Evolutionary conservation across 2,888 invertebrate species (phyloP), one percentile per base, ranked within the genome.

Genomic region (Plutella xylostella): DNA sequence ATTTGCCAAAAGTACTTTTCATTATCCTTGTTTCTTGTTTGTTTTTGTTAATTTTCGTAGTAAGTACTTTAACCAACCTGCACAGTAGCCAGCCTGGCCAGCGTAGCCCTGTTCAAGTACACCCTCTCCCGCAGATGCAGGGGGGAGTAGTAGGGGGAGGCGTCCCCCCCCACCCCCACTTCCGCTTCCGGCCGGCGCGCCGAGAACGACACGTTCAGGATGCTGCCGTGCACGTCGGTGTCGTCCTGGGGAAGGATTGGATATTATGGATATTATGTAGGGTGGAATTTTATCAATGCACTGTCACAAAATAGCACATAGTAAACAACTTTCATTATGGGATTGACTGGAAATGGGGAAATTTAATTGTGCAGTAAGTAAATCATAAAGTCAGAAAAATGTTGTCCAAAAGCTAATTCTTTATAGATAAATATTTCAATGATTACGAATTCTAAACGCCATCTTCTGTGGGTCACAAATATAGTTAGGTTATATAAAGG

Each of bases 161-260:
- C 47, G 51, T 88, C 88, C 47, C 92, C 92, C 11, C 87, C 86
- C 1, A 68, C 62, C 2, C 68, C 72, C 0, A 78, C 22, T 2
- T 92, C 90, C 0, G 93, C 90, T 51, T 94, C 94, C 0, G 94
- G 92, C 22, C 91, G 85, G 47, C 90, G 87, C 0, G 96, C 96
- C 0, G 97, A 95, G 69, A 98, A 96, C 54, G 96, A 97, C 1
- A 98, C 94, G 69, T 98, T 98, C 17, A 98, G 72, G 45, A 97
- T 94, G 64, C 92, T 91, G 0, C 91, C 89, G 3, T 90, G 89
- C 0, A 96, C 94, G 62, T 97, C 96, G 0, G 93, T 93, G 65
- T 97, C 97, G 63, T 96, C 95, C 86, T 93, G 74, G 0, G 54
- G 21, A 28, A 7, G n/a, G 25, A 7, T 25, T 5, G 25, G 25